These are phyloP conservation scores for Macrophya alboannulata DNA, from an alignment of 2,888 invertebrate species.

Conservation along the genomic window DNA sequence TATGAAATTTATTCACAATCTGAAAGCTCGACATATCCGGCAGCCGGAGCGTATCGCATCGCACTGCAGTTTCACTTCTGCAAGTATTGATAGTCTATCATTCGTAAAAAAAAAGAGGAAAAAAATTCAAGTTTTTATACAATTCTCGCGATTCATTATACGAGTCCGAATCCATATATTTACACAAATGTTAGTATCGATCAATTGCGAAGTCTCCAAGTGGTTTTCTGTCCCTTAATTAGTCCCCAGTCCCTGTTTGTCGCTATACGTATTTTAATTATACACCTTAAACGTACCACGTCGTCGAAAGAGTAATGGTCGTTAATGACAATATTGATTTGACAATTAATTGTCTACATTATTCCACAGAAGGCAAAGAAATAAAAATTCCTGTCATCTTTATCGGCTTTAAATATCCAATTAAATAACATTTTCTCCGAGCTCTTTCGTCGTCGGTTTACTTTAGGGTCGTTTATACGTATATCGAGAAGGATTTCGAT, in stretches of 20 bases:
- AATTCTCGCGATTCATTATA: neutral
- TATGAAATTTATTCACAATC: neutral
- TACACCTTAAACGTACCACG: neutral
- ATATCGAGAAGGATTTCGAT: neutral
- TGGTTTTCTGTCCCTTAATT: conserved; percentile 26
- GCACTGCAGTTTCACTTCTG: neutral
- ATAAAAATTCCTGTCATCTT: neutral
- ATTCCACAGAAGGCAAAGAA: neutral
- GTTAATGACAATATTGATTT: conserved; percentile 3
- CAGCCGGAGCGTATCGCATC: neutral
- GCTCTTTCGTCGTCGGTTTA: neutral
- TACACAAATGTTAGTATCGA: neutral
- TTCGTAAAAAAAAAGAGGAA: too few relatives aligned
- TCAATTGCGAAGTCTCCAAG: neutral
- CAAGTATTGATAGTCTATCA: neutral
- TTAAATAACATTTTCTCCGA: neutral
- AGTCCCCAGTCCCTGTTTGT: neutral
- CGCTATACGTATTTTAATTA: neutral
- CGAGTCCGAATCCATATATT: neutral
- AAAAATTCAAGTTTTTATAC: neutral
- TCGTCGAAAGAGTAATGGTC: neutral
- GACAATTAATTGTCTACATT: neutral
- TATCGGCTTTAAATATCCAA: neutral
- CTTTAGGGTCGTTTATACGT: neutral
- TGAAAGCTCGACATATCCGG: neutral